Conservation (phyloP, 2,888 invertebrate genomes). For the Polyommatus iphigenia region DNA sequence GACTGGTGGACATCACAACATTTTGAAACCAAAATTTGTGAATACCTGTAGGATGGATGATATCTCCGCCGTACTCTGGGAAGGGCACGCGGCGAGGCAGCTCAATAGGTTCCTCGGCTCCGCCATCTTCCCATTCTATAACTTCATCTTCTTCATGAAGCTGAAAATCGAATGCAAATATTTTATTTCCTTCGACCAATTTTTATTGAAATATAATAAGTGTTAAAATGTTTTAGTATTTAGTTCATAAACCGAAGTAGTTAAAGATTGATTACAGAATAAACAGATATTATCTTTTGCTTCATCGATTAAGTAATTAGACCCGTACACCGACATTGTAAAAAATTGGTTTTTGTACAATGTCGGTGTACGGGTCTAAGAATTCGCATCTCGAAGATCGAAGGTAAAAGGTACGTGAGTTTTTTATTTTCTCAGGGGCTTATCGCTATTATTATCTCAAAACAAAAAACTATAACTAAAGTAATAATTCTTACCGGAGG, state of each 20-base stretch:
- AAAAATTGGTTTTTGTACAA: no score
- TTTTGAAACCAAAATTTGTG: constrained; percentile 6
- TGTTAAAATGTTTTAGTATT: background rate
- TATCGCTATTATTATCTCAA: background rate
- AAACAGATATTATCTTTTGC: no score
- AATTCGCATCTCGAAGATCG: background rate
- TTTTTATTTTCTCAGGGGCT: background rate
- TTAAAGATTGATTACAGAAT: no score
- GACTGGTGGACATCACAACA: background rate
- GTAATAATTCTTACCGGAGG: constrained; percentile 59
- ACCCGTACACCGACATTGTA: no score
- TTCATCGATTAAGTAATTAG: no score
- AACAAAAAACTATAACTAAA: background rate
- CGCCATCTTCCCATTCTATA: constrained; percentile 73
- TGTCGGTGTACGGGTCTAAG: no score
- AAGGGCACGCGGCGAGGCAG: constrained; percentile 80
- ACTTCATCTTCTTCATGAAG: constrained; percentile 68
- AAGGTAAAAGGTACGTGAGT: background rate
- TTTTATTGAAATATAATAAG: background rate
- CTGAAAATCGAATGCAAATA: constrained; percentile 47
- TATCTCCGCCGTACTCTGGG: constrained; percentile 85
- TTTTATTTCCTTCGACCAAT: background rate
- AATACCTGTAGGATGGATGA: constrained; percentile 75
- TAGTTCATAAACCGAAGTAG: background rate
- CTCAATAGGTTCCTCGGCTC: constrained; percentile 63